phyloP scores from a whole-genome alignment of 1,140 invertebrate species.

The Drosophila chauvacae region DNA sequence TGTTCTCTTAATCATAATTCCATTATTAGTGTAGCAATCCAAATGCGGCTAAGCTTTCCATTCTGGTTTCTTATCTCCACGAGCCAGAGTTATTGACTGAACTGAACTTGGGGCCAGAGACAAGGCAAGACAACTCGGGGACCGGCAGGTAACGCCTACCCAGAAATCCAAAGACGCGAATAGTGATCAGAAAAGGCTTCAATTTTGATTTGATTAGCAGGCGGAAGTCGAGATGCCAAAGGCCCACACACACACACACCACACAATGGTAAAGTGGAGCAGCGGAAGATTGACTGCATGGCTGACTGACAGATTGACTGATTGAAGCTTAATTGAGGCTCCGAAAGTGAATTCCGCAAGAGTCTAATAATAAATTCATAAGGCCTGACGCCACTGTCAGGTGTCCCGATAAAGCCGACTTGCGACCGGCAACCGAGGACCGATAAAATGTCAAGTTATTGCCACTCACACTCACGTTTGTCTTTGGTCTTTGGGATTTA shows the following conservation, averaged over 20 bases:
- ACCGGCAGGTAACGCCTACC: slow-evolving; percentile 62
- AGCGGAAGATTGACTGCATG: slow-evolving; percentile 22
- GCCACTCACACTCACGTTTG: slow-evolving; percentile 18
- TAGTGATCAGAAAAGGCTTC: slow-evolving; percentile 42
- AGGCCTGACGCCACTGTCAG: slow-evolving; percentile 7
- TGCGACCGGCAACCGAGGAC: slow-evolving; percentile 4
- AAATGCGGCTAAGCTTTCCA: slow-evolving; percentile 38
- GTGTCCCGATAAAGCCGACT: slow-evolving; percentile 27
- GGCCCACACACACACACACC: slow-evolving; percentile 51
- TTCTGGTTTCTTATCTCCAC: slow-evolving; percentile 32
- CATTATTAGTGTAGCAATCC: slow-evolving; percentile 16
- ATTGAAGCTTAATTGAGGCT: slow-evolving; percentile 12
- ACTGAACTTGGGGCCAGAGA: slow-evolving; percentile 27
- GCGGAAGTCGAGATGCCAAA: slow-evolving; percentile 59
- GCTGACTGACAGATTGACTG: slow-evolving; percentile 26
- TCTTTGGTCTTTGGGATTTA: slow-evolving; percentile 21
- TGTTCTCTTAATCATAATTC: slow-evolving; percentile 25
- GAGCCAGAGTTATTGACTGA: slow-evolving; percentile 20
- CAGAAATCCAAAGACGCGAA: slow-evolving; percentile 21
- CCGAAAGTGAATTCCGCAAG: slow-evolving; percentile 22
- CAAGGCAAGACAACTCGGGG: slow-evolving; percentile 69
- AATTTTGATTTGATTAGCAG: slow-evolving; percentile 74
- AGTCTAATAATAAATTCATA: slow-evolving; percentile 32
- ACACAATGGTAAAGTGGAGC: slow-evolving; percentile 35
- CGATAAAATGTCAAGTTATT: slow-evolving; percentile 34